A percentile compares a stretch with the other conserved stretches of the same genome.
phyloP scores from a whole-genome alignment of 2,113 vertebrate species.

The Antennarius striatus region DNA sequence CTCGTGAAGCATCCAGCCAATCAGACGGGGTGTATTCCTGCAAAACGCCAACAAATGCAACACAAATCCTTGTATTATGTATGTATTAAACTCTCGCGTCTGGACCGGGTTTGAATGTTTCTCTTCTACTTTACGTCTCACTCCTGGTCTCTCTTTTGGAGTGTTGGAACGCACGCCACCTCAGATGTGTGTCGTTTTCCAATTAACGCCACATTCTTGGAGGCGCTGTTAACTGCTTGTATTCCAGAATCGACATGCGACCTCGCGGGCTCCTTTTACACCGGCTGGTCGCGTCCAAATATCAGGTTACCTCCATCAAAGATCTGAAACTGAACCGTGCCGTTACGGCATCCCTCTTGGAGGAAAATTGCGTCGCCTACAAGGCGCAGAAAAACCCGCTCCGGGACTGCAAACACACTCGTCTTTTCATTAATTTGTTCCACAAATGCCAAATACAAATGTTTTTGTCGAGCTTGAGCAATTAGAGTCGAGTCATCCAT shows the following conservation, averaged over 20 bases:
- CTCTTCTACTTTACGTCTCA: background rate
- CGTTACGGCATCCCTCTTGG: conserved; percentile 7
- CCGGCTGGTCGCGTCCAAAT: conserved; percentile 27
- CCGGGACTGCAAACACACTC: background rate
- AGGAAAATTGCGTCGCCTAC: background rate
- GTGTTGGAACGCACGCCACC: background rate
- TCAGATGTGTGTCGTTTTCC: background rate
- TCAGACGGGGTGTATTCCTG: conserved; percentile 2
- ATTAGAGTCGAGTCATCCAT: background rate
- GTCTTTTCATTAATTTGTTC: background rate
- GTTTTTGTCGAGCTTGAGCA: background rate
- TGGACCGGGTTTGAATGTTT: too few relatives aligned
- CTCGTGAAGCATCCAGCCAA: conserved; percentile 6
- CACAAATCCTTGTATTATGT: too few relatives aligned
- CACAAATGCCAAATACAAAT: conserved; percentile 6
- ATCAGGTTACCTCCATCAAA: conserved; percentile 44
- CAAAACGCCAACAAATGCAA: background rate
- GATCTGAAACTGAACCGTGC: conserved; percentile 55
- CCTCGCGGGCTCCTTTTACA: conserved; percentile 9
- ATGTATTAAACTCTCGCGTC: too few relatives aligned
- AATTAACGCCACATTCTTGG: background rate
- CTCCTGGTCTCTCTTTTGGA: background rate
- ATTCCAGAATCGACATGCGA: conserved; percentile 9
- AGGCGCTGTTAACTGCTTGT: background rate
- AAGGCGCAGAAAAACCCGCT: background rate